Base-by-base conservation (phyloP, 92 coral and sea anemone genomes). In the Porites cylindrica region DNA sequence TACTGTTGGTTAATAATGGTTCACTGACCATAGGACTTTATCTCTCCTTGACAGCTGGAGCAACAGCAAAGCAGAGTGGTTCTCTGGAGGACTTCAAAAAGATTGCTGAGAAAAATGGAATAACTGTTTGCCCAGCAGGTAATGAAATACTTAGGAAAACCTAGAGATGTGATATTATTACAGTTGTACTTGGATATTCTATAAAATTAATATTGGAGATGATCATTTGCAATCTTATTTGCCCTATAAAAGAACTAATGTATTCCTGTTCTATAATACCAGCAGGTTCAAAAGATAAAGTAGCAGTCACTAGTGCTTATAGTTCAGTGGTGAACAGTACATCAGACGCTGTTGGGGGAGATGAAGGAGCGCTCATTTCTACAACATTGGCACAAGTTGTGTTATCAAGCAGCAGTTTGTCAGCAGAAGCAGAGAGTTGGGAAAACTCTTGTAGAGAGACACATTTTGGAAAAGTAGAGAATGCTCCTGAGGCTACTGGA, bases 61-160 rank as follows among this genome's bases (percentile, higher is more conserved):
- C 21, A 61, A 50, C 51, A 6, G 8, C 16, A 9, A 72, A 82
- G 60, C 78, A 83, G 50, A 69, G 63, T 4, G 78, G 71, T 56
- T 70, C 82, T 21, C 63, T 64, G 24, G 92, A 90, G 58, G 86
- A 65, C 69, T 94, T 94, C 61, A 93, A 94, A 83, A 90, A 91
- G 85, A 29, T 86, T 24, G 96, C 96, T 24, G 70, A 80, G 24
- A 77, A 87, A 66, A 85, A 88, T 78, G 96, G 96, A 19, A 94
- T 94, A 56, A 91, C 75, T 79, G 86, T 94, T 14, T 74, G 91
- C 63, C 81, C 72, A 82, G 52, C 84, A 59, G 92, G 92, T 82
- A 82, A 74, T 20, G 12, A 72, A 24, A 70, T 61, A 20, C 20
- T 6, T 17, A n/a, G 3, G 8, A 29, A 10, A 19, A 32, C 10